Evolutionary conservation across 2,888 invertebrate genomes (phyloP), one percentile per base, ranked within the genome.

Genomic region (Yponomeuta evonymella): DNA sequence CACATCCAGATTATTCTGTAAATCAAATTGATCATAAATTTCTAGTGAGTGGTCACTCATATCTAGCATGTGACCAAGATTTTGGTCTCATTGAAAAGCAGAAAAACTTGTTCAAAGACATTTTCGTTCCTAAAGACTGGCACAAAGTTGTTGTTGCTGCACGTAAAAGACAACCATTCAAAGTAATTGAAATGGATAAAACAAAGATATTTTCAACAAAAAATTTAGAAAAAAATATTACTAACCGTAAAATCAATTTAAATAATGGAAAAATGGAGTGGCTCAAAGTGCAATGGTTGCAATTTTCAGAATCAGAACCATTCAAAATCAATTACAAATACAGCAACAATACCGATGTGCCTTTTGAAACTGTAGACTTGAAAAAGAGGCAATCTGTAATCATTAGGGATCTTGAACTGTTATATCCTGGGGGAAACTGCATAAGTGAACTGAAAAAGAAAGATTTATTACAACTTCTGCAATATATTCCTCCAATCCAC

Each of bases 311-410:
- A 30, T 33, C 2, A 5, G 33, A 11, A 65, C 29, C 30, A n/a
- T 29, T 11, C 23, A 11, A 29, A 65, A 29, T 65, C 23, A 65
- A 29, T 23, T 65, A 65, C 65, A 30, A 30, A 11, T 30, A 23
- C 30, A 29, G 65, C 23, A 65, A 65, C 65, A 65, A 29, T 23
- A 29, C 23, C 29, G 23, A 29, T 65, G 15, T 63, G 65, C 29
- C 23, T 5, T 29, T 65, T 65, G 23, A 65, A 65, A 65, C 65
- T 65, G 29, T 65, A 30, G 15, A 68, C 48, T 23, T 68, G 33
- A 11, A 33, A 33, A 30, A 66, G 66, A 58, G 58, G n/a, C 58
- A 58, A 58, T 58, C 58, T 58, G 58, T 15, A 15, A 12, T 15
- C n/a, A 58, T 58, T 15, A n/a, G 12, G n/a, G 58, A 58, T 58